A percentile compares a stretch with the other conserved stretches of the same genome.
These are phyloP conservation scores for Sinocyclocheilus anophthalmus DNA, from an alignment of 2,113 vertebrate genomes.

Conservation along the genomic window DNA sequence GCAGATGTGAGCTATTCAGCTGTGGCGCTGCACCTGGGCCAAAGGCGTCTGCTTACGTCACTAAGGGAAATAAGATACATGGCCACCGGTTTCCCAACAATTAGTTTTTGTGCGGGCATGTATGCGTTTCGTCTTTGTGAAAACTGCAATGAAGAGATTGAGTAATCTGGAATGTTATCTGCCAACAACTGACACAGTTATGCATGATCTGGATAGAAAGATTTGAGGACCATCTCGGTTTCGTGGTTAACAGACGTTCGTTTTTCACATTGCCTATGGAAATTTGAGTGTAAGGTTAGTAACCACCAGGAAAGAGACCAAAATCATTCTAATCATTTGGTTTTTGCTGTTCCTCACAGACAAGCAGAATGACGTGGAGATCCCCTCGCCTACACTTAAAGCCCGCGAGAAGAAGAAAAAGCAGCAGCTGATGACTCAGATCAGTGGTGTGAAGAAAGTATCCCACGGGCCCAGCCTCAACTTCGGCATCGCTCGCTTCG, in stretches of 20 bases:
- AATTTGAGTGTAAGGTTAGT: neutral
- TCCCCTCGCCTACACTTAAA: constrained; percentile 65
- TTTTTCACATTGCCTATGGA: neutral
- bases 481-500: constrained; percentile 92
- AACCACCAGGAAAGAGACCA: neutral
- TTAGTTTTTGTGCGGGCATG: constrained; percentile 48
- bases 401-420: constrained; percentile 96
- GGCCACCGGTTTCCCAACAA: constrained; percentile 54
- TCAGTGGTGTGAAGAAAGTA: constrained; percentile 95
- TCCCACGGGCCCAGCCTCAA: constrained; percentile 91
- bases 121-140: constrained; percentile 36
- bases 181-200: neutral
- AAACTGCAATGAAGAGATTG: constrained; percentile 48
- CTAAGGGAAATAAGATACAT: constrained; percentile 50
- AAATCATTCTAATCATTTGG: constrained; percentile 1
- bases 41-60: constrained; percentile 55
- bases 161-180: constrained; percentile 42
- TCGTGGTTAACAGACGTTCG: too few relatives aligned
- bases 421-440: constrained; percentile 81
- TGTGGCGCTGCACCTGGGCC: constrained; percentile 50
- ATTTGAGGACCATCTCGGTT: neutral
- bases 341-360: constrained; percentile 71
- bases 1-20: constrained; percentile 30
- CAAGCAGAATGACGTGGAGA: constrained; percentile 84
- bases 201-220: neutral